Evolutionary conservation across 2,888 invertebrate species (phyloP).

Genomic region (Drosophila demipolita): DNA sequence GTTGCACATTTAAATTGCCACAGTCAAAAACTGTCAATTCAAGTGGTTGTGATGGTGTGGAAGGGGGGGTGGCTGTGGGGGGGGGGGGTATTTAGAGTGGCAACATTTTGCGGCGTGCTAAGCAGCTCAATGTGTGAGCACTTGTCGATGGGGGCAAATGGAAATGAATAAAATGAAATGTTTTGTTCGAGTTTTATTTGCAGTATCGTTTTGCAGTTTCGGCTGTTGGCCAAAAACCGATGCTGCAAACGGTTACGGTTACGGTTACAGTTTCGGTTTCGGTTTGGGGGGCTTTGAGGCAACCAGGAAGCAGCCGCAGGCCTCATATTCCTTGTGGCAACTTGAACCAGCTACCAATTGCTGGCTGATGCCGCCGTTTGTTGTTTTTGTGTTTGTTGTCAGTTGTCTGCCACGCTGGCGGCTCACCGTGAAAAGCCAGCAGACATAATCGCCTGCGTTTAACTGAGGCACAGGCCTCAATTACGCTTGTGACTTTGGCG

Average conservation of each 20-base stretch:
- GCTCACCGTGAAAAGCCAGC: slow-evolving; percentile 61
- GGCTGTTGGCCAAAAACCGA: slow-evolving; percentile 23
- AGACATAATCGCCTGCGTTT: slow-evolving; percentile 74
- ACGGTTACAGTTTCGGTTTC: slow-evolving; percentile 40
- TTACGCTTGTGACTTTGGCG: slow-evolving; percentile 70
- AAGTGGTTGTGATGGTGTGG: not conserved
- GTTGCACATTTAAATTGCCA: slow-evolving; percentile 69
- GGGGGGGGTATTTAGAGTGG: slow-evolving; percentile 6
- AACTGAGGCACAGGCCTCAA: slow-evolving; percentile 73
- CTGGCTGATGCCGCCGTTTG: slow-evolving; percentile 1
- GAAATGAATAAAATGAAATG: slow-evolving; percentile 33
- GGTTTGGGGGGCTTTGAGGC: slow-evolving; percentile 35
- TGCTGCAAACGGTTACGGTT: slow-evolving; percentile 17
- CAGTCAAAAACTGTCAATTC: slow-evolving; percentile 49
- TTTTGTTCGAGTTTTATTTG: slow-evolving; percentile 17
- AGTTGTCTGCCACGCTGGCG: slow-evolving; percentile 30
- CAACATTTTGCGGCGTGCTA: slow-evolving; percentile 54
- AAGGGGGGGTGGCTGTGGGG: slow-evolving; percentile 3
- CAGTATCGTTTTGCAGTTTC: slow-evolving; percentile 17
- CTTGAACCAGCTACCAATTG: slow-evolving; percentile 49
- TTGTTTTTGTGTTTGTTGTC: slow-evolving; percentile 12
- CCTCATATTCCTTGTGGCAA: slow-evolving; percentile 67
- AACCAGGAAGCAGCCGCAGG: slow-evolving; percentile 68
- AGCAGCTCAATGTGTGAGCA: slow-evolving; percentile 62
- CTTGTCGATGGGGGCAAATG: slow-evolving; percentile 32